Base-by-base conservation (phyloP, 1,140 invertebrate genomes). In the Cryptotermes secundus region DNA sequence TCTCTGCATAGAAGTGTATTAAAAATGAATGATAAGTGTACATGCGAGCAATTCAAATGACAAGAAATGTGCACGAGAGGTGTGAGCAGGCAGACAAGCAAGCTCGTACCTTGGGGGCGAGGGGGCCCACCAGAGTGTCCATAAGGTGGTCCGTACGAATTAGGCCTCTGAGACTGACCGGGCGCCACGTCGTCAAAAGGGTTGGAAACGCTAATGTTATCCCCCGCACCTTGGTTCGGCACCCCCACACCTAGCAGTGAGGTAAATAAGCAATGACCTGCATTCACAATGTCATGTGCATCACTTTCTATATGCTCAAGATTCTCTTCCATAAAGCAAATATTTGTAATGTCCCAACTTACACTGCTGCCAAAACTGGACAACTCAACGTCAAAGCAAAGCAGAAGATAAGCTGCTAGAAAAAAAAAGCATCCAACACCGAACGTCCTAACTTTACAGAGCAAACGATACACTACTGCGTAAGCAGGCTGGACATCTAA, bases 191-290 rank as follows among this genome's bases (percentile, higher is more conserved):
- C 95, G 90, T 96, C 95, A 92, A 96, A 96, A 86, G 95, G 95
- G 92, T 95, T 96, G 88, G 94, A 95, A 88, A 95, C 93, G 91
- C 92, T 95, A 88, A 95, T 93, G 91, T 94, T 95, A 92, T 95
- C 93, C 90, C 91, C 91, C 89, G 90, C 88, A 87, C 89, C 90
- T 86, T 83, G 84, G 80, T 72, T 82, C 81, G 84, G 85, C 81
- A 83, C 83, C 82, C 84, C 85, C 80, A 85, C 84, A 86, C 89
- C 88, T 85, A 88, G 88, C 86, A 89, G 84, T 38, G 38, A 84
- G 72, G 83, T 34, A 80, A 72, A 84, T 82, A 82, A 82, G 81
- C 81, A 82, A 45, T 82, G 81, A 45, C 81, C 53, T 49, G 81
- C 36, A 53, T 82, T 53, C 81, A 82, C 59, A 31, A 72, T 72